phyloP scores from a whole-genome alignment of 2,113 vertebrate species.

The Cnemophilus loriae region DNA sequence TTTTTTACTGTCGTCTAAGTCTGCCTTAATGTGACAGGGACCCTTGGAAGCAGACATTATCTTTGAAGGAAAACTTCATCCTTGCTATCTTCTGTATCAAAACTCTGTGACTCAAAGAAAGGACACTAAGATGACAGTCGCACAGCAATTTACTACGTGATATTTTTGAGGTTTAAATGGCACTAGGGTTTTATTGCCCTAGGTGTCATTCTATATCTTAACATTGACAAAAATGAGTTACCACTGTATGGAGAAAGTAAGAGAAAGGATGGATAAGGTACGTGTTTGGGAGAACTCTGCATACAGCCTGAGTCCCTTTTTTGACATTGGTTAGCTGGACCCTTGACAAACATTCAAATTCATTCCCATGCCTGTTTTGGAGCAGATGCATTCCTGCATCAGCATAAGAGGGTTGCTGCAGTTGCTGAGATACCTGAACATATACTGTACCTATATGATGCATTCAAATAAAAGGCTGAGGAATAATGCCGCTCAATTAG shows the following conservation, averaged over 20 bases:
- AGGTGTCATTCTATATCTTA: neutral
- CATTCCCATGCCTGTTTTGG: neutral
- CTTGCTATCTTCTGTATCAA: neutral
- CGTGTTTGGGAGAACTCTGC: neutral
- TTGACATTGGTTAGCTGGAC: neutral
- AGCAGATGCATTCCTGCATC: neutral
- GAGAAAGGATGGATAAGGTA: neutral
- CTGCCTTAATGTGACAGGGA: neutral
- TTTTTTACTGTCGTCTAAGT: neutral
- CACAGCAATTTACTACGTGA: neutral
- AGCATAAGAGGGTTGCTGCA: neutral
- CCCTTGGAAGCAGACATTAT: neutral
- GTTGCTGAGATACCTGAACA: neutral
- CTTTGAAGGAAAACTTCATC: neutral
- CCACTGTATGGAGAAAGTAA: neutral
- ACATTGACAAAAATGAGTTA: neutral
- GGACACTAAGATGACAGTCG: neutral
- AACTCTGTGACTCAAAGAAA: neutral
- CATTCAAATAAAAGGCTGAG: neutral
- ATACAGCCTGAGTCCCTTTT: neutral
- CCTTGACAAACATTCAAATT: neutral
- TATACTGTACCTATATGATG: neutral
- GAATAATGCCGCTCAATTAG: neutral
- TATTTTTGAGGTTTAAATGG: neutral
- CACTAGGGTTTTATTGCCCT: neutral